A percentile compares a stretch with the other conserved stretches of the same genome.
Conservation (phyloP, 2,888 invertebrate genomes). For the Nezara viridula region DNA sequence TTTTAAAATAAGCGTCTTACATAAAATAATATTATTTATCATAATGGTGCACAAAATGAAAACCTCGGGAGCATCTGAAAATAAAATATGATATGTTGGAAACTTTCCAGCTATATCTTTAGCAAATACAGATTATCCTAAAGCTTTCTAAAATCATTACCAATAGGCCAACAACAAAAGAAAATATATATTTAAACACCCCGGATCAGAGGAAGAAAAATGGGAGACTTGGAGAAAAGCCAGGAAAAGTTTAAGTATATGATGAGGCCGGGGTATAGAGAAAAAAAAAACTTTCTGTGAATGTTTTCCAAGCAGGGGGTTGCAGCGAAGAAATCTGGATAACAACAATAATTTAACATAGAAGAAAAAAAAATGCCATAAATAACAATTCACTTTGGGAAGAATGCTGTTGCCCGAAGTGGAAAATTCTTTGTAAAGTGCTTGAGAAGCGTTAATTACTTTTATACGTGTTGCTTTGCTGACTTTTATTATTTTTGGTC, state of each 20-base stretch:
- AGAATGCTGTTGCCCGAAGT: background rate
- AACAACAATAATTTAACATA: slow-evolving; percentile 8
- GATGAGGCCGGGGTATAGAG: slow-evolving; percentile 1
- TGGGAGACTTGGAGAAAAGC: slow-evolving; percentile 21
- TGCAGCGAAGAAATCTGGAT: background rate
- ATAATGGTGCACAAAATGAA: background rate
- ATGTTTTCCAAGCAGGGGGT: background rate
- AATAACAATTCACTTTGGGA: slow-evolving; percentile 25
- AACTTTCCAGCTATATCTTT: background rate
- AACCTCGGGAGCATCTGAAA: background rate
- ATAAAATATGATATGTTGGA: background rate
- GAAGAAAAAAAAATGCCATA: background rate
- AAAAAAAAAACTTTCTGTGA: background rate
- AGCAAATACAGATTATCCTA: slow-evolving; percentile 10
- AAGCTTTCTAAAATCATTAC: slow-evolving; percentile 1
- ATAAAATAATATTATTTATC: background rate
- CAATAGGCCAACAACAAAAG: slow-evolving; percentile 24
- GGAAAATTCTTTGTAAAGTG: slow-evolving; percentile 12
- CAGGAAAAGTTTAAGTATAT: slow-evolving; percentile 37
- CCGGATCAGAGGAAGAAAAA: slow-evolving; percentile 18
- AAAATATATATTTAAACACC: slow-evolving; percentile 17
- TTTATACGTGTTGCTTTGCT: background rate
- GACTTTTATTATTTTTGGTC: background rate
- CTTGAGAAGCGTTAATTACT: background rate
- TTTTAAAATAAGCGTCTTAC: too few species aligned